Evolutionary conservation across 2,888 invertebrate genomes (phyloP).

Genomic region (Meiosimyza decipiens): DNA sequence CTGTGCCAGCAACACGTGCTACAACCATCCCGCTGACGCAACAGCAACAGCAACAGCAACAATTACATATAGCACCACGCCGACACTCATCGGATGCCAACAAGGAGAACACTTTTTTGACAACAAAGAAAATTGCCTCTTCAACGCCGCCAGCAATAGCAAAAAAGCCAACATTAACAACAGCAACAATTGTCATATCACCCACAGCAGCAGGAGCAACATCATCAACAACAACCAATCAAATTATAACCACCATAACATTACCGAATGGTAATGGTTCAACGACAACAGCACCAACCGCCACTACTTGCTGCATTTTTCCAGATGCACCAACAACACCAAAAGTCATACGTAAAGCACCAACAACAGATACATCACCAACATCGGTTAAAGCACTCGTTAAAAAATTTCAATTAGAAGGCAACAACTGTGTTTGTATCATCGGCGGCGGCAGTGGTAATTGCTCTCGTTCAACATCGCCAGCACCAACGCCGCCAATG

Average conservation of each 20-base stretch:
- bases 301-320: conserved; percentile 65
- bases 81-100: conserved; percentile 62
- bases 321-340: conserved; percentile 76
- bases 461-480: conserved; percentile 39
- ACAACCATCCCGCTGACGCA: conserved; percentile 42
- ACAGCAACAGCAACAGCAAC: conserved; percentile 43
- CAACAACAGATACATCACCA: conserved; percentile 69
- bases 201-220: conserved; percentile 24
- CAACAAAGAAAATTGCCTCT: conserved; percentile 55
- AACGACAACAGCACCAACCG: conserved; percentile 42
- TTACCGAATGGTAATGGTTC: conserved; percentile 35
- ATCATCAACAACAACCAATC: neutral
- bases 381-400: conserved; percentile 66
- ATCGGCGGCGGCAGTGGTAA: conserved; percentile 48
- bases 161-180: conserved; percentile 38
- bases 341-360: conserved; percentile 74
- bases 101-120: conserved; percentile 63
- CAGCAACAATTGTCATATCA: conserved; percentile 54
- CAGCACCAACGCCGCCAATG: conserved; percentile 34
- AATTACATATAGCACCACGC: conserved; percentile 46
- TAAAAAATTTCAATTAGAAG: conserved; percentile 65
- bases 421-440: conserved; percentile 36
- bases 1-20: conserved; percentile 49
- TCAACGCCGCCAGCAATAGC: conserved; percentile 36
- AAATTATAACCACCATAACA: conserved; percentile 46